Conservation (phyloP, 2,888 invertebrate species). For the Kuschelorhynchus macadamiae region DNA sequence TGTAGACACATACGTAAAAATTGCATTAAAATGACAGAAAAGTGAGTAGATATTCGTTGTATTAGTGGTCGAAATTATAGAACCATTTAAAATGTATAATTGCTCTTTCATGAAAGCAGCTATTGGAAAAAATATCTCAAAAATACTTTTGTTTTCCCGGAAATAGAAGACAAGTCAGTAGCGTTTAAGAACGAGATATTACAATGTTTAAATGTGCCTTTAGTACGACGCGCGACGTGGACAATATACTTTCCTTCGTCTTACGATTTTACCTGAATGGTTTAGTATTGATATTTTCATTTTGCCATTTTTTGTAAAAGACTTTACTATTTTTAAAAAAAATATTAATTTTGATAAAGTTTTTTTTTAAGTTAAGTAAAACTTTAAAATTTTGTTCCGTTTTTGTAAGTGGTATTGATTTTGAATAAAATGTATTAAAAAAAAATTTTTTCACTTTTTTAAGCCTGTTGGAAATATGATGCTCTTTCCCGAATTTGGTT, state of each 20-base stretch:
- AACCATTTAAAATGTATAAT: conserved; percentile 19
- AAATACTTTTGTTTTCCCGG: conserved; percentile 16
- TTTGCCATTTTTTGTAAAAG: neutral
- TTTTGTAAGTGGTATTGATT: conserved; percentile 15
- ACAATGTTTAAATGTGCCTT: conserved; percentile 11
- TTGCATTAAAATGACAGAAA: conserved; percentile 13
- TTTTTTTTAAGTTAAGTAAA: conserved; percentile 3
- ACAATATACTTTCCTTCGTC: conserved; percentile 12
- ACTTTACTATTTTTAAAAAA: neutral
- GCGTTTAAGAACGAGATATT: conserved; percentile 13
- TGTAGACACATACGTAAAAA: conserved; percentile 16
- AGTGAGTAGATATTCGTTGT: conserved; percentile 10
- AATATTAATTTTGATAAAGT: too few species aligned
- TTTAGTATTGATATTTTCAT: neutral
- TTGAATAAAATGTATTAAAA: conserved; percentile 8
- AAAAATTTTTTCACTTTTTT: conserved; percentile 10
- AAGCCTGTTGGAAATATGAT: neutral
- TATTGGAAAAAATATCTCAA: conserved; percentile 19
- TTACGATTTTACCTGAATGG: conserved; percentile 9
- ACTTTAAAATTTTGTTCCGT: conserved; percentile 7
- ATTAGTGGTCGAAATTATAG: conserved; percentile 19
- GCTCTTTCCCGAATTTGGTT: neutral
- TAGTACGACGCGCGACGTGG: conserved; percentile 8
- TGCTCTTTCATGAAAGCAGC: conserved; percentile 17
- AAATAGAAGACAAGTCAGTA: conserved; percentile 11